Evolutionary conservation across 2,888 invertebrate species (phyloP), one percentile per base, ranked within the genome.

Genomic region (Tipula lateralis): DNA sequence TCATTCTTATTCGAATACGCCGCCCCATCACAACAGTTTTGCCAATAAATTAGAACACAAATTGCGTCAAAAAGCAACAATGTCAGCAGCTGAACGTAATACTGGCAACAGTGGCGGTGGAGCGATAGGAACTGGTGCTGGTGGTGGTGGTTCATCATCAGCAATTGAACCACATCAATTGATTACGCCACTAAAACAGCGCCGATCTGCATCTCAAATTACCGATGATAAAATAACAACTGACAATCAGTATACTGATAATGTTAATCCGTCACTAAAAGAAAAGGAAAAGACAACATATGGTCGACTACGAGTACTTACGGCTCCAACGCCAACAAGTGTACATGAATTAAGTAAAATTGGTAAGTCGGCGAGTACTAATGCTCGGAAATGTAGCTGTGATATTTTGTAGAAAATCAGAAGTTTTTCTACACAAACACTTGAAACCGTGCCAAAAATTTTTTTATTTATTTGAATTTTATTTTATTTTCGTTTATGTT

Each of bases 271-370:
- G 6, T 85, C 86, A n/a, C 85, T 86, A 9, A 87, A 86, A 50
- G 87, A 86, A 82, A 91, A 89, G 86, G 93, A 92, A 0, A 94
- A 94, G 0, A 93, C 95, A 6, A 94, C 95, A 0, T 91, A 95
- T 87, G 95, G 95, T 0, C 91, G 95, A 0, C 90, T 95, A 80
- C 92, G 95, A 5, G 95, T 95, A 5, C 93, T 94, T 66, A 93
- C 93, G 1, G 93, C 93, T 0, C 92, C 93, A 0, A 66, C 66
- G 24, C 91, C 93, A n/a, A 92, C 92, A 0, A 92, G 92, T 87
- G 92, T 92, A 3, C 91, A 90, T 85, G 88, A 88, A 84, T 86
- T 88, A 85, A 66, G 24, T 24, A 66, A 66, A 66, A 66, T 66
- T 24, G 66, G 66, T 66, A 9, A 66, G 66, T 66, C 66, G 16